Evolutionary conservation across 2,888 invertebrate genomes (phyloP).

Genomic region (Drosophila monieri): DNA sequence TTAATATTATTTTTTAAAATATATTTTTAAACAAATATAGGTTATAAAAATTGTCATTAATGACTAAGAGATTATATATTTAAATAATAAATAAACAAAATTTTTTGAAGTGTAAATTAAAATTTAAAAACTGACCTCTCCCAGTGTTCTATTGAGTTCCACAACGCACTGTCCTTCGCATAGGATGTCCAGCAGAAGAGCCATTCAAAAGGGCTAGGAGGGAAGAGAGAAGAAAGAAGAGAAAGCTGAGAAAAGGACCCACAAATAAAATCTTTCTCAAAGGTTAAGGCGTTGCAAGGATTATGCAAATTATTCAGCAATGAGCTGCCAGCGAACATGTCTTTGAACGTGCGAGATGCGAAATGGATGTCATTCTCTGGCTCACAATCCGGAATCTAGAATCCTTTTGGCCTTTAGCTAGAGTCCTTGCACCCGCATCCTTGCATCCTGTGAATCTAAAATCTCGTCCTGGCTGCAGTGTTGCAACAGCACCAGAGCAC

Average conservation of each 20-base stretch:
- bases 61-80: too few species aligned
- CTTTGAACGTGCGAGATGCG: constrained; percentile 57
- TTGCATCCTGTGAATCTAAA: background rate
- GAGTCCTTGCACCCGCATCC: background rate
- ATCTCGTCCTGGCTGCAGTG: constrained; percentile 21
- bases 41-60: too few species aligned
- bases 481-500: constrained; percentile 52
- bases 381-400: constrained; percentile 2
- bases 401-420: background rate
- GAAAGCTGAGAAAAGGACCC: background rate
- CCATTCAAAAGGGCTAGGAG: background rate
- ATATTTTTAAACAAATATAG: too few species aligned
- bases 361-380: constrained; percentile 45
- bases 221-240: background rate
- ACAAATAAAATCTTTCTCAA: constrained; percentile 41
- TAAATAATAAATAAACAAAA: too few species aligned
- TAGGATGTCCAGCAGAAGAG: background rate
- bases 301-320: constrained; percentile 76
- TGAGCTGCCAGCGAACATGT: constrained; percentile 63
- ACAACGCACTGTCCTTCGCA: background rate
- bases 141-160: background rate
- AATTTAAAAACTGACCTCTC: background rate
- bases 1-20: too few species aligned
- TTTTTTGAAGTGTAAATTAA: too few species aligned
- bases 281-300: constrained; percentile 34